phyloP scores from a whole-genome alignment of 2,113 vertebrate genomes.

The Hemicordylus capensis region DNA sequence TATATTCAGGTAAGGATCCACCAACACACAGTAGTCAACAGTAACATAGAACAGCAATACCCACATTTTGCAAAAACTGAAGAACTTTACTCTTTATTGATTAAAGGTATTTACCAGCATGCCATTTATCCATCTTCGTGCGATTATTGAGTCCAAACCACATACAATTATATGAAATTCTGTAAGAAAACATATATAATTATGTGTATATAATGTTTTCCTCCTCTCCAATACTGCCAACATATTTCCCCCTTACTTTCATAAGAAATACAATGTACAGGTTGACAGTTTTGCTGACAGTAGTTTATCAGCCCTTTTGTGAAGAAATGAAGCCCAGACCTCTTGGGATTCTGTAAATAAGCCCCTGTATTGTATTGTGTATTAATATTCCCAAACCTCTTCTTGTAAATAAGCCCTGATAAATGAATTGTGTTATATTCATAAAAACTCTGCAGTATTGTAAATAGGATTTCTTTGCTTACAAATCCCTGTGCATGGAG shows the following conservation, averaged over 20 bases:
- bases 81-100: slow-evolving; percentile 13
- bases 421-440: no score
- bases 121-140: slow-evolving; percentile 96
- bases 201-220: neutral
- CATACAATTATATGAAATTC: slow-evolving; percentile 97
- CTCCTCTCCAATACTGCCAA: neutral
- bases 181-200: slow-evolving; percentile 51
- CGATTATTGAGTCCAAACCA: slow-evolving; percentile 94
- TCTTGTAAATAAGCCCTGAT: no score
- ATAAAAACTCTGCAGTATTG: no score
- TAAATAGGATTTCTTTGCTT: no score
- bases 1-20: neutral
- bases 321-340: no score
- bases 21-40: neutral
- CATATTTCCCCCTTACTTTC: neutral
- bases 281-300: neutral
- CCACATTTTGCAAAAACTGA: neutral
- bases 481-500: no score
- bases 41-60: neutral
- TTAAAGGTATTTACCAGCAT: slow-evolving; percentile 85
- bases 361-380: no score
- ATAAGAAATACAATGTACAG: neutral
- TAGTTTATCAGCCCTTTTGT: neutral
- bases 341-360: no score
- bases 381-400: no score